Base-by-base conservation (phyloP, 2,888 invertebrate species). In the Hanleya hanleyi region DNA sequence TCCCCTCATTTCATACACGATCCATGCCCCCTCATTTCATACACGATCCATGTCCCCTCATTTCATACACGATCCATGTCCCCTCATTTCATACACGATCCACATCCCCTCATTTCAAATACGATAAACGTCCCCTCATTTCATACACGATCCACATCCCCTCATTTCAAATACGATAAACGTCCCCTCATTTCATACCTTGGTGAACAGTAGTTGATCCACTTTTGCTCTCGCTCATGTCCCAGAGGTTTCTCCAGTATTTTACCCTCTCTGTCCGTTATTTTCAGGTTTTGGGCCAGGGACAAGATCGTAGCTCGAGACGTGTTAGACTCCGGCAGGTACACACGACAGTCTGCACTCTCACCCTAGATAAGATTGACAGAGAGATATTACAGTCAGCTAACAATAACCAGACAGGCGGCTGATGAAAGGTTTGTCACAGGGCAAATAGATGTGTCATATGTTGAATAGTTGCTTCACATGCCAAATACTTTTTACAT, bases 251-350 rank as follows among this genome's bases (percentile, higher is more conserved):
- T 82, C 35, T 86, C 82, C 36, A 82, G 78, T 18, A 84, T 76
- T 32, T 86, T 93, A 0, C 95, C 95, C 86, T 95, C 94, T 72
- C 95, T 93, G 18, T 96, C 95, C 70, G 96, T 92, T 65, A 97
- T 92, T 91, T 95, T 96, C 86, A 96, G 95, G 90, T 96, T 96
- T 89, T 95, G 95, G 85, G 97, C 95, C 80, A 98, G 92, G 0
- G 97, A 95, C 75, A 95, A 91, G 5, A 98, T 92, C 71, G 96
- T 94, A 83, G 95, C 93, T 75, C 96, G 93, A 77, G 95, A 96
- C 0, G 97, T 96, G 87, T 96, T 96, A 7, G 96, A 96, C 91
- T 97, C 97, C 0, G 98, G 98, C 80, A 98, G 92, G 90, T 95
- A 97, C 77, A 98, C 92, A 76, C 95, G 94, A 90, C 97, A 93